Conservation (phyloP, 1,140 invertebrate genomes). For the Pogonomyrmex californicus region DNA sequence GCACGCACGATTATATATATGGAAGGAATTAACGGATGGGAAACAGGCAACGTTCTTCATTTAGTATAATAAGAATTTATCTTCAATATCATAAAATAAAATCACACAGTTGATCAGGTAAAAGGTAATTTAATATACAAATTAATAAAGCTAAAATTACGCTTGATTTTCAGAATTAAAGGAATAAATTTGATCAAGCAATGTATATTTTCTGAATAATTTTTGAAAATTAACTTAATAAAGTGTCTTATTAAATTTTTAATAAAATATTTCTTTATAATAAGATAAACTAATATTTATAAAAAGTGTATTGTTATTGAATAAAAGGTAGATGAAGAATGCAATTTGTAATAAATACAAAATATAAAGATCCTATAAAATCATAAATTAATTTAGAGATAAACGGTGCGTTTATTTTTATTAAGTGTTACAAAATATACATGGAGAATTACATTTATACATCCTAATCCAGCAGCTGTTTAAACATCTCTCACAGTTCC, state of each 20-base stretch:
- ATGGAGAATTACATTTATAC: neutral
- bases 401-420: neutral
- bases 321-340: no score
- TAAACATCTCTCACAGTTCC: neutral
- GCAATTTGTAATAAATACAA: neutral
- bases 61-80: constrained; percentile 16
- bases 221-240: no score
- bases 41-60: neutral
- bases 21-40: neutral
- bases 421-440: neutral
- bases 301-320: neutral
- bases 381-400: neutral
- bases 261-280: neutral
- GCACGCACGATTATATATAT: neutral
- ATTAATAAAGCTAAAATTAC: neutral
- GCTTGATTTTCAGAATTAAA: neutral
- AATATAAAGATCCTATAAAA: neutral
- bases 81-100: neutral
- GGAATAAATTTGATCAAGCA: neutral
- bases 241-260: neutral
- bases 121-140: neutral
- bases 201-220: neutral
- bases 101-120: neutral
- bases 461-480: neutral
- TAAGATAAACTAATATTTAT: neutral